Evolutionary conservation across 2,888 invertebrate genomes (phyloP).

Genomic region (Tinea semifulvella): DNA sequence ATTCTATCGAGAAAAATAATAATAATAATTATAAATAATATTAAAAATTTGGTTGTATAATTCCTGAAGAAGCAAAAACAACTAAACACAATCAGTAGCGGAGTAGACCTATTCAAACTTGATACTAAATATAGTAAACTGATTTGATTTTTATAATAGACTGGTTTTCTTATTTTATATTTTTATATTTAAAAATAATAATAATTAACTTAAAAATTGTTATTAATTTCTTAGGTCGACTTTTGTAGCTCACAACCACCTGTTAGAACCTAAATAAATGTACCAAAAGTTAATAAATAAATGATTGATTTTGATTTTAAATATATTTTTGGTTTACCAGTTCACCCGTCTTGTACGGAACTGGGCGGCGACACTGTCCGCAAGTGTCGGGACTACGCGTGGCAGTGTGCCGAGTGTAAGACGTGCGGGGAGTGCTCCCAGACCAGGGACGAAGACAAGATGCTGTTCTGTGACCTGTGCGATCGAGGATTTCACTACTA

Average conservation of each 20-base stretch:
- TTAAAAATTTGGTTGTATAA: no score
- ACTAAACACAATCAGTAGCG: no score
- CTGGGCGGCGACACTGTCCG: conserved; percentile 84
- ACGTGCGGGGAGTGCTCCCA: conserved; percentile 85
- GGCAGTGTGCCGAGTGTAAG: conserved; percentile 96
- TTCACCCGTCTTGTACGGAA: conserved; percentile 89
- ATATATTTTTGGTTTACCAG: conserved; percentile 37
- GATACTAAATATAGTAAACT: no score
- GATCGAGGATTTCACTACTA: conserved; percentile 94
- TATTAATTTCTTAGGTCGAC: no score
- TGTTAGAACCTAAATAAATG: not conserved
- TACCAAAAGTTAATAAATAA: not conserved
- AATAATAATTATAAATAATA: no score
- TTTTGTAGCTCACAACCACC: not conserved
- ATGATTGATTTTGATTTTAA: not conserved
- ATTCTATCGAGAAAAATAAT: no score
- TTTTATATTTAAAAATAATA: no score
- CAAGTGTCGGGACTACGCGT: conserved; percentile 85
- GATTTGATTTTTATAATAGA: no score
- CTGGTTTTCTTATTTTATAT: no score
- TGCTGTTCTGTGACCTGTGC: conserved; percentile 95
- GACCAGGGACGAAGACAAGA: conserved; percentile 86
- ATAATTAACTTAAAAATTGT: no score
- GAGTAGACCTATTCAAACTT: no score
- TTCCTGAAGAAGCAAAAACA: no score